These are phyloP conservation scores for Norana najaformis DNA, from an alignment of 2,888 invertebrate species.

Conservation along the genomic window DNA sequence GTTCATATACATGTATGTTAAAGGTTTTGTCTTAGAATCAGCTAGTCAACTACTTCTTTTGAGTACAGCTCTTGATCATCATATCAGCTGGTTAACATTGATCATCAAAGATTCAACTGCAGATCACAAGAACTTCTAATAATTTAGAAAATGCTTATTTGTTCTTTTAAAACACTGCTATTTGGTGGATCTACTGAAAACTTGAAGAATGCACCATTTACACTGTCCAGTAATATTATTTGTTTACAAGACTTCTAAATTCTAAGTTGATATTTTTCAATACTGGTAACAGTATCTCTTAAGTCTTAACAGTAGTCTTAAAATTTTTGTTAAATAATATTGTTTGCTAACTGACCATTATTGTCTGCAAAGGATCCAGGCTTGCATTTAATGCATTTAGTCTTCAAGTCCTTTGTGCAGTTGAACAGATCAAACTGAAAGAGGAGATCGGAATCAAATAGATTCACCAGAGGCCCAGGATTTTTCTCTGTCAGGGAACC, in stretches of 20 bases:
- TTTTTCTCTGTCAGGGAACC: not conserved
- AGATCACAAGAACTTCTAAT: not conserved
- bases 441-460: not conserved
- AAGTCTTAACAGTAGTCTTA: not conserved
- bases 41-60: not conserved
- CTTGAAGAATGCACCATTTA: not conserved
- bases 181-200: not conserved
- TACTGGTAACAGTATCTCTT: not conserved
- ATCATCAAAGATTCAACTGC: not conserved
- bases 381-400: not conserved
- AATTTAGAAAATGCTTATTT: not conserved
- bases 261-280: not conserved
- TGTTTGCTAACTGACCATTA: not conserved
- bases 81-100: not conserved
- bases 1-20: not conserved
- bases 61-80: not conserved
- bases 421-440: not conserved
- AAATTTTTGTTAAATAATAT: not conserved
- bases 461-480: not conserved
- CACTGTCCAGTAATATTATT: not conserved
- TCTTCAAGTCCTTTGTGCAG: not conserved
- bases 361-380: not conserved
- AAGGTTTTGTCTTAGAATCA: not conserved
- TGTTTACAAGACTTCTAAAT: not conserved
- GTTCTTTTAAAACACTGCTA: too few relatives aligned